phyloP scores from a whole-genome alignment of 2,113 vertebrate genomes.

The Leptodactylus fuscus region DNA sequence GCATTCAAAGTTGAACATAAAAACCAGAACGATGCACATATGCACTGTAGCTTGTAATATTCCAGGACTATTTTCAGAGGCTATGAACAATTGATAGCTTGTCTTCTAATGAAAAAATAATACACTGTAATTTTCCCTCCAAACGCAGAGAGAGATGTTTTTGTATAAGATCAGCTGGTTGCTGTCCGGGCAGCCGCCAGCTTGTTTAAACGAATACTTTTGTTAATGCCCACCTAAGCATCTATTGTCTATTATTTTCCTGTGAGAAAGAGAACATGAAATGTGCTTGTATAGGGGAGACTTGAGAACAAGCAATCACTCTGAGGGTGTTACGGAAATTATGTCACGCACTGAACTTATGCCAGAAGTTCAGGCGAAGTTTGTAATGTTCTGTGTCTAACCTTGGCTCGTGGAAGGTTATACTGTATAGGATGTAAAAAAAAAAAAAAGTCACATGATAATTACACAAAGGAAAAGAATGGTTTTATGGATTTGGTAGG shows the following conservation, averaged over 20 bases:
- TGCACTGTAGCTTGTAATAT: background rate
- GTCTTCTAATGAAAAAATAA: slow-evolving; percentile 9
- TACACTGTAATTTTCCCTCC: slow-evolving; percentile 36
- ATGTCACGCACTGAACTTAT: slow-evolving; percentile 30
- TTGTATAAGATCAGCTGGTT: slow-evolving; percentile 37
- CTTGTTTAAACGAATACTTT: slow-evolving; percentile 26
- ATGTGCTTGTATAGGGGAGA: slow-evolving; percentile 42
- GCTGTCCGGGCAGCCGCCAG: slow-evolving; percentile 41
- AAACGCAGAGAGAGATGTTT: slow-evolving; percentile 12
- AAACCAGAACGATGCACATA: background rate
- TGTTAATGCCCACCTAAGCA: slow-evolving; percentile 54
- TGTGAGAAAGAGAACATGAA: slow-evolving; percentile 42
- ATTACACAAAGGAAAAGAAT: background rate
- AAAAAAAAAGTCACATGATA: background rate
- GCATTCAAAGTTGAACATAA: background rate
- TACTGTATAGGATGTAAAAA: slow-evolving; percentile 26
- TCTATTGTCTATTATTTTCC: slow-evolving; percentile 57
- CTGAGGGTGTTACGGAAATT: slow-evolving; percentile 55
- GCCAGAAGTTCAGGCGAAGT: slow-evolving; percentile 47
- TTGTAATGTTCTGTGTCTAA: slow-evolving; percentile 48
- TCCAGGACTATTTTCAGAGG: background rate
- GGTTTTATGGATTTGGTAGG: background rate
- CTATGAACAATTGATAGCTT: slow-evolving; percentile 30
- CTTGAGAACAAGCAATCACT: slow-evolving; percentile 54
- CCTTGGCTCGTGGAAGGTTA: slow-evolving; percentile 38